phyloP scores from a whole-genome alignment of 2,113 vertebrate genomes.

The Murina feae region DNA sequence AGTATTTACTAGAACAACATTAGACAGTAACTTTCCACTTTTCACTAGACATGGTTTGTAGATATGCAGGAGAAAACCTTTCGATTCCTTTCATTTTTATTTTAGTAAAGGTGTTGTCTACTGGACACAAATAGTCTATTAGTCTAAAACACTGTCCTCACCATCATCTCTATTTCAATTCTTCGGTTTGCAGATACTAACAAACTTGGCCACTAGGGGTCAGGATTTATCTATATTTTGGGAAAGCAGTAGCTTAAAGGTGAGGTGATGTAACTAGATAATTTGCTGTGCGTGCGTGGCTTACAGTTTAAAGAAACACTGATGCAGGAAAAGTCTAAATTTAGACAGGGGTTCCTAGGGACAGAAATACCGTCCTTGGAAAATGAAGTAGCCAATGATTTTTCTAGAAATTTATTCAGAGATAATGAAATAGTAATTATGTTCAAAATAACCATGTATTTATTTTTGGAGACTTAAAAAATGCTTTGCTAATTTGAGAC shows the following conservation, averaged over 20 bases:
- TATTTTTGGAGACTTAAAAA: slow-evolving; percentile 12
- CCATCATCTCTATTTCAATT: neutral
- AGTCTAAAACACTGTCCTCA: neutral
- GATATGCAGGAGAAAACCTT: neutral
- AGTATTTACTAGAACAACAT: neutral
- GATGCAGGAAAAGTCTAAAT: slow-evolving; percentile 34
- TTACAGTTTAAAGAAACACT: slow-evolving; percentile 41
- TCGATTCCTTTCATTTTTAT: neutral
- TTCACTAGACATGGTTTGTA: neutral
- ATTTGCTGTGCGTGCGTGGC: neutral
- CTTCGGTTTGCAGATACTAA: neutral
- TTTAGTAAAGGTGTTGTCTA: neutral
- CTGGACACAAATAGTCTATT: neutral
- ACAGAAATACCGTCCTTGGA: slow-evolving; percentile 7
- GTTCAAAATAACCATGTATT: neutral
- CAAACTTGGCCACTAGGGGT: slow-evolving; percentile 36
- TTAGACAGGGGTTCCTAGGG: slow-evolving; percentile 2
- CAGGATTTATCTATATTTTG: slow-evolving; percentile 32
- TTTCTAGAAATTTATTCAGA: slow-evolving; percentile 29
- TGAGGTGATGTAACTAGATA: neutral
- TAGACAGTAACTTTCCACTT: neutral
- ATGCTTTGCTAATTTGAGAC: neutral
- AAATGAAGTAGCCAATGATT: neutral
- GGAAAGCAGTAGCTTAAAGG: neutral
- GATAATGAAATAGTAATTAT: neutral